A percentile compares a stretch with the other conserved stretches of the same genome.
Conservation (phyloP, 2,797 vertebrate genomes). For the Crocidura indochinensis region DNA sequence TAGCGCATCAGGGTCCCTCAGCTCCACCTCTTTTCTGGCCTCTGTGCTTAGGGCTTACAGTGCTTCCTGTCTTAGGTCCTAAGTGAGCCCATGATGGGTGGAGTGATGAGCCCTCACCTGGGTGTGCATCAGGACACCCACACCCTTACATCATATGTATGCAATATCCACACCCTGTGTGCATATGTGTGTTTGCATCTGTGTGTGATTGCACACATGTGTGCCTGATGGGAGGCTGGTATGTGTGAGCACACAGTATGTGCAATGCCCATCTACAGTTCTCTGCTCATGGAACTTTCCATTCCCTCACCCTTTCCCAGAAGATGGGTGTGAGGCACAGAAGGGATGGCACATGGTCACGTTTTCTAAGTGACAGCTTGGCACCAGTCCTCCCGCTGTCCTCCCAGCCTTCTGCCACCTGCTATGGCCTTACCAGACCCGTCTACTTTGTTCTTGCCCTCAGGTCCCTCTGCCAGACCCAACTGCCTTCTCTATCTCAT, state of each 20-base stretch:
- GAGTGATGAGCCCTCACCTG: too few species aligned
- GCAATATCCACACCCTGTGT: too few species aligned
- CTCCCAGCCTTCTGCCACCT: neutral
- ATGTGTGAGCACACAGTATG: neutral
- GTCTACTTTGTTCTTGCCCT: neutral
- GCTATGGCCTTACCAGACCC: neutral
- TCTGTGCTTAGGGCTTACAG: too few species aligned
- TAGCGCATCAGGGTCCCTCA: too few species aligned
- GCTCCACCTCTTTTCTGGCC: too few species aligned
- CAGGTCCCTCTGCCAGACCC: rapidly evolving
- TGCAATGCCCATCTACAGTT: neutral
- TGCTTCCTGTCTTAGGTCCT: too few species aligned
- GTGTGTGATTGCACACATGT: too few species aligned
- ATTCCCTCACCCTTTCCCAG: neutral
- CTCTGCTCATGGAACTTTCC: neutral
- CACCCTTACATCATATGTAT: too few species aligned
- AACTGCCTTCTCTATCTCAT: neutral
- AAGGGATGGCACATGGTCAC: neutral
- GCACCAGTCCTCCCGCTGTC: neutral
- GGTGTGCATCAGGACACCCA: too few species aligned
- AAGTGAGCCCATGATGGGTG: too few species aligned
- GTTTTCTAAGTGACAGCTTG: slow-evolving; percentile 11
- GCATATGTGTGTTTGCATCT: too few species aligned
- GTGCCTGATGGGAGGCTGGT: too few species aligned
- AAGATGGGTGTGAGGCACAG: neutral